These are phyloP conservation scores for Protobothrops flavoviridis DNA, from an alignment of 2,113 vertebrate species.

Conservation along the genomic window DNA sequence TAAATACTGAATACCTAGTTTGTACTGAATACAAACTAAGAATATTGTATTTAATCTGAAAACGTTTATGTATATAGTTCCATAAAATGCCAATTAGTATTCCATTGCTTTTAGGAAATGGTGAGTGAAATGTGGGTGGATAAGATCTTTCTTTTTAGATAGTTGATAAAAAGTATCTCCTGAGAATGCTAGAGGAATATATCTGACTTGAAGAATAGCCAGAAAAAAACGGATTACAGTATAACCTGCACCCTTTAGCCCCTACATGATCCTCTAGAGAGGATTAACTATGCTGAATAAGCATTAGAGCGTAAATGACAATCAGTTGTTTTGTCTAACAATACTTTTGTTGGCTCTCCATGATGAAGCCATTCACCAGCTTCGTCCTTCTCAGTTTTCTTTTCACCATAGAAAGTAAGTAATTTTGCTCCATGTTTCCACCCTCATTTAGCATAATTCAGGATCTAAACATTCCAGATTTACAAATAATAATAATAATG, in stretches of 20 bases:
- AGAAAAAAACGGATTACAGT: conserved; percentile 42
- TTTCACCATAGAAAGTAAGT: conserved; percentile 76
- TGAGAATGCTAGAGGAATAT: background rate
- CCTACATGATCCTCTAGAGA: conserved; percentile 54
- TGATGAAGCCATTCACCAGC: conserved; percentile 73
- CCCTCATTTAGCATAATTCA: background rate
- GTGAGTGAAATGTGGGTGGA: background rate
- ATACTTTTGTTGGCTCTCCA: conserved; percentile 56
- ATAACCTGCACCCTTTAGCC: conserved; percentile 68
- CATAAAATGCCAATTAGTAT: background rate
- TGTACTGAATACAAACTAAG: background rate
- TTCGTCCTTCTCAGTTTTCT: conserved; percentile 65
- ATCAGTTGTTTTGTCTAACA: conserved; percentile 72
- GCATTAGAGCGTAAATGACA: conserved; percentile 71
- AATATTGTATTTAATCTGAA: background rate
- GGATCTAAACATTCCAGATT: background rate
- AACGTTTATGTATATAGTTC: background rate
- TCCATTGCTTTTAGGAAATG: background rate
- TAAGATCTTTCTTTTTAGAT: conserved; percentile 16
- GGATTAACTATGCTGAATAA: conserved; percentile 76
- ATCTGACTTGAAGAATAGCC: conserved; percentile 34
- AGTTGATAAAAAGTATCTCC: conserved; percentile 15
- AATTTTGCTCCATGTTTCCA: background rate
- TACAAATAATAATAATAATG: background rate
- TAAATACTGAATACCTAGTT: no score